phyloP scores from a whole-genome alignment of 2,888 invertebrate species.

The Parelbella ahira region DNA sequence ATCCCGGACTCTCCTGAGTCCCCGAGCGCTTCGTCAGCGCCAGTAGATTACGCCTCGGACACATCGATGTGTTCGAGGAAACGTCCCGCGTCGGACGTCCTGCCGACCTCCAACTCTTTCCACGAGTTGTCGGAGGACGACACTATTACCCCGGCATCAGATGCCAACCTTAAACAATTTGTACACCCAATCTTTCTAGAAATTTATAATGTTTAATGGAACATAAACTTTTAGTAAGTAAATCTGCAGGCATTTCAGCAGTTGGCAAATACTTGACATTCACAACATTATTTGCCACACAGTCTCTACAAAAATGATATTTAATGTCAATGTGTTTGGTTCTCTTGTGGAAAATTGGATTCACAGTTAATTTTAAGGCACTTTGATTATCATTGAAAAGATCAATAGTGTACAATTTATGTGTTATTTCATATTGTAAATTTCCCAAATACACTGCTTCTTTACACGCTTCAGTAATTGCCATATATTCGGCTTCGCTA shows the following conservation, averaged over 20 bases:
- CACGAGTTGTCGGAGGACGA: too few relatives aligned
- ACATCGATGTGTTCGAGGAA: too few relatives aligned
- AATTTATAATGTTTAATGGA: conserved; percentile 10
- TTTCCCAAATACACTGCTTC: conserved; percentile 26
- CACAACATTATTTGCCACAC: conserved; percentile 2
- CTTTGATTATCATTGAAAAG: conserved; percentile 24
- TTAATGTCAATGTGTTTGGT: conserved; percentile 13
- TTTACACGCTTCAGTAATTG: conserved; percentile 19
- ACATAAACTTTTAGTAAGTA: conserved; percentile 11
- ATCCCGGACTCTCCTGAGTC: too few relatives aligned
- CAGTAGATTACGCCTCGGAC: too few relatives aligned
- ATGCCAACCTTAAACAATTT: too few relatives aligned
- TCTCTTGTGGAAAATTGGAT: conserved; percentile 1
- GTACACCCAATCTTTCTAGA: neutral
- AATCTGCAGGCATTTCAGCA: conserved; percentile 12
- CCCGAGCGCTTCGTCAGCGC: too few relatives aligned
- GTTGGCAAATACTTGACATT: conserved; percentile 3
- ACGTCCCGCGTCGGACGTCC: too few relatives aligned
- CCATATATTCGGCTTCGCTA: conserved; percentile 23
- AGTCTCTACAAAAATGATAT: conserved; percentile 6
- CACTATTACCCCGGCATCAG: too few relatives aligned
- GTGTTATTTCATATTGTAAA: conserved; percentile 21
- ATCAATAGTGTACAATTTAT: neutral
- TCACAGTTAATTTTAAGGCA: conserved; percentile 5
- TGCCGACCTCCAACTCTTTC: too few relatives aligned